These are phyloP conservation scores for Thumatha senex DNA, from an alignment of 2,888 invertebrate species.

Conservation along the genomic window DNA sequence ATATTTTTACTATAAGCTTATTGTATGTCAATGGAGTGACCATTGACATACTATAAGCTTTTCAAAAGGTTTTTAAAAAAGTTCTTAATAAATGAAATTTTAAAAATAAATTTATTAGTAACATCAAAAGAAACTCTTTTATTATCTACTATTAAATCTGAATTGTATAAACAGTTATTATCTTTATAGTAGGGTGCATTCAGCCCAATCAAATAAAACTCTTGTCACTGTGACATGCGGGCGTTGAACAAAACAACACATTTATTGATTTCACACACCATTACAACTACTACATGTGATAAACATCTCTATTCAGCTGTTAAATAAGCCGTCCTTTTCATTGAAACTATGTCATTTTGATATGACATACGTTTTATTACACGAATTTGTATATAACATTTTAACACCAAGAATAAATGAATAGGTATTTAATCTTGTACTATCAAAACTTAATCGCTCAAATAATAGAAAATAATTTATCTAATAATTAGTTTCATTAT, in stretches of 20 bases:
- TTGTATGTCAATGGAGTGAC: no score
- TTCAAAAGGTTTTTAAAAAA: no score
- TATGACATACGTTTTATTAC: slow-evolving; percentile 23
- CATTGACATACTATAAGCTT: background rate
- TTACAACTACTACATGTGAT: slow-evolving; percentile 53
- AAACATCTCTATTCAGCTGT: slow-evolving; percentile 57
- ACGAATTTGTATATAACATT: no score
- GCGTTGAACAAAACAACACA: slow-evolving; percentile 56
- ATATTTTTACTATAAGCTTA: slow-evolving; percentile 31
- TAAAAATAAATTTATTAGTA: no score
- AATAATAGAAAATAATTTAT: no score
- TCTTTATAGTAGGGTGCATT: slow-evolving; percentile 49
- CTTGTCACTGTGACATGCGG: slow-evolving; percentile 57
- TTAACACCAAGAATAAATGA: no score
- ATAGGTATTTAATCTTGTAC: background rate
- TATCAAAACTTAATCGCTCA: no score
- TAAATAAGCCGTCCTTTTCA: slow-evolving; percentile 42
- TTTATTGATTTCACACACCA: slow-evolving; percentile 64
- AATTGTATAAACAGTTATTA: slow-evolving; percentile 17
- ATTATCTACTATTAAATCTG: background rate
- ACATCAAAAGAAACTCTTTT: background rate
- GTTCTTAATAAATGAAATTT: no score
- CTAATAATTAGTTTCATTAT: no score
- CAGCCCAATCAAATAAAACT: slow-evolving; percentile 50
- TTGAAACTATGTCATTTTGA: slow-evolving; percentile 26